Evolutionary conservation across 2,113 vertebrate genomes (phyloP).

Genomic region (Helogale parvula): DNA sequence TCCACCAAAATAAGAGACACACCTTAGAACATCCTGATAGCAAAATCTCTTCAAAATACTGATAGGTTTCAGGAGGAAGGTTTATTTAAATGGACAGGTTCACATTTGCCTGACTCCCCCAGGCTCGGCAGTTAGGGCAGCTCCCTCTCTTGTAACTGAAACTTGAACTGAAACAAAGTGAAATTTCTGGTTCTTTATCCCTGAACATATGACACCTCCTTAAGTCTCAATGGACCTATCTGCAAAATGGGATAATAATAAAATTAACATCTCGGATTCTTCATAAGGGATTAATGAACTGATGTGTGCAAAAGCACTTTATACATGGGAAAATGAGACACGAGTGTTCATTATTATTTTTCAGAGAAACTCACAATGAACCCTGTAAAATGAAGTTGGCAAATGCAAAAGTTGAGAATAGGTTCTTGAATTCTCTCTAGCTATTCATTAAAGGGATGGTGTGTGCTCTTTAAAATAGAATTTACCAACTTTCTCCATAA

Average conservation of each 20-base stretch:
- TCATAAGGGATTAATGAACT: neutral
- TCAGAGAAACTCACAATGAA: constrained; percentile 6
- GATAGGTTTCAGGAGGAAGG: neutral
- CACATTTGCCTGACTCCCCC: too few species aligned
- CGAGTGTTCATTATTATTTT: neutral
- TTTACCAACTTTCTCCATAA: neutral
- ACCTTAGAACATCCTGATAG: neutral
- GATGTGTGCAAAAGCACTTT: neutral
- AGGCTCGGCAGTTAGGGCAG: rapidly evolving
- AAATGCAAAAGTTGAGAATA: neutral
- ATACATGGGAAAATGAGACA: neutral
- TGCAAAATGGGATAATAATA: neutral
- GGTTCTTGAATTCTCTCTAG: neutral
- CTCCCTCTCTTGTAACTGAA: neutral
- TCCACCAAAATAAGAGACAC: neutral
- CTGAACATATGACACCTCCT: neutral
- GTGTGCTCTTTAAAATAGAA: neutral
- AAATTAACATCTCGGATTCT: neutral
- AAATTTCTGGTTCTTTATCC: neutral
- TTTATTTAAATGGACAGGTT: neutral
- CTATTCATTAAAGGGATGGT: neutral
- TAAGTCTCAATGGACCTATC: neutral
- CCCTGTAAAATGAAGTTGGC: neutral
- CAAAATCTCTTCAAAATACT: neutral
- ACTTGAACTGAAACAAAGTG: neutral